Evolutionary conservation across 2,888 invertebrate genomes (phyloP).

Genomic region (Polymixis lichenea): DNA sequence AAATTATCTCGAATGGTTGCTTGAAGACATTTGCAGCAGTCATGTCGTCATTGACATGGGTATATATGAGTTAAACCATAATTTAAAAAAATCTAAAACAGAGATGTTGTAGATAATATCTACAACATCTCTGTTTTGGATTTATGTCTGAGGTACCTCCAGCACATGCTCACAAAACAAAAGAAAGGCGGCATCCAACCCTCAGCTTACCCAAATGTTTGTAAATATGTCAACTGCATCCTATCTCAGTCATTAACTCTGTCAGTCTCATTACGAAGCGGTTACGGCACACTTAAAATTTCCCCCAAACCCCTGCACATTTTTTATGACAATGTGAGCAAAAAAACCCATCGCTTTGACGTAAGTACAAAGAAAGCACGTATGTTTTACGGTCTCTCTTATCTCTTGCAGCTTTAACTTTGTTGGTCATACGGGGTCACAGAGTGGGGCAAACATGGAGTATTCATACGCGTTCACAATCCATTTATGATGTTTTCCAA

Average conservation of each 20-base stretch:
- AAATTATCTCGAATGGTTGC: too few relatives aligned
- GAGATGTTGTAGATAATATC: too few relatives aligned
- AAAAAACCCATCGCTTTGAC: slow-evolving; percentile 71
- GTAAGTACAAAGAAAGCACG: slow-evolving; percentile 78
- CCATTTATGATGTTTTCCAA: neutral
- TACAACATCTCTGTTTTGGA: too few relatives aligned
- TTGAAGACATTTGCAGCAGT: too few relatives aligned
- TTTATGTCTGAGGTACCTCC: neutral
- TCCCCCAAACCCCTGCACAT: slow-evolving; percentile 38
- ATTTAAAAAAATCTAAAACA: too few relatives aligned
- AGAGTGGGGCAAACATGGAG: slow-evolving; percentile 31
- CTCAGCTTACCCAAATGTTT: slow-evolving; percentile 7
- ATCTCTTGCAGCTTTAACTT: slow-evolving; percentile 75
- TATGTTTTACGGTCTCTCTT: slow-evolving; percentile 79
- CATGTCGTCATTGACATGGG: too few relatives aligned
- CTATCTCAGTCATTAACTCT: slow-evolving; percentile 53
- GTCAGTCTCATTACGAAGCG: slow-evolving; percentile 45
- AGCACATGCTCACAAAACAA: slow-evolving; percentile 9
- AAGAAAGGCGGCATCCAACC: slow-evolving; percentile 30
- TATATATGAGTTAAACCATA: too few relatives aligned
- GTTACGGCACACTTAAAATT: slow-evolving; percentile 38
- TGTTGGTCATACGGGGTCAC: slow-evolving; percentile 77
- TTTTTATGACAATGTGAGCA: slow-evolving; percentile 45
- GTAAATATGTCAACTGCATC: slow-evolving; percentile 56
- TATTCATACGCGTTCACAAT: neutral